Percentiles rank a stretch among this genome's conserved stretches.
phyloP scores from a whole-genome alignment of 2,797 vertebrate species.

The Phylloscopus collybita region DNA sequence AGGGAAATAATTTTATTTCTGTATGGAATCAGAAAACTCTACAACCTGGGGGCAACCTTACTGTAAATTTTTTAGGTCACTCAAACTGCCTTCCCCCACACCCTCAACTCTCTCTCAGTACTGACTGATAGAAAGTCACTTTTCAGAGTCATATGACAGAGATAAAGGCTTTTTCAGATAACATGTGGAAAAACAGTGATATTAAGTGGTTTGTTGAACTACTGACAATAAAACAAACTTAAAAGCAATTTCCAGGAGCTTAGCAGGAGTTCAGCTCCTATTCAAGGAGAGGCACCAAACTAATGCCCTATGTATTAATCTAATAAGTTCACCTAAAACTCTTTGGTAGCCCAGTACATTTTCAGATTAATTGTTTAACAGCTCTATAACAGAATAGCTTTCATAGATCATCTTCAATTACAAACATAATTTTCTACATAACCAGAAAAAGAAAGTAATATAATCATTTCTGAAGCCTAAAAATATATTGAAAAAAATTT shows the following conservation, averaged over 20 bases:
- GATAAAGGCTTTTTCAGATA: constrained; percentile 28
- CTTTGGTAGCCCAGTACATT: background rate
- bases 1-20: background rate
- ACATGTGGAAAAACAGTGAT: background rate
- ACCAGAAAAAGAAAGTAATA: background rate
- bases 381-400: background rate
- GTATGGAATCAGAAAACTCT: background rate
- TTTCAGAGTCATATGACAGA: background rate
- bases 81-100: background rate
- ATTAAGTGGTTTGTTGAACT: constrained; percentile 46
- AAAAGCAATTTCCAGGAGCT: background rate
- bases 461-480: background rate
- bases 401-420: background rate
- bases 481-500: background rate
- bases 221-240: background rate
- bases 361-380: background rate
- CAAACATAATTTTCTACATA: background rate
- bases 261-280: background rate
- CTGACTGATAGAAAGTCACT: background rate
- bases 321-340: background rate
- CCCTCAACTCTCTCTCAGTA: background rate
- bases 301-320: background rate
- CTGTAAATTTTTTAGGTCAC: background rate
- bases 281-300: background rate
- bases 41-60: background rate